These are phyloP conservation scores for Candidula unifasciata DNA, from an alignment of 2,888 invertebrate species.

Conservation along the genomic window DNA sequence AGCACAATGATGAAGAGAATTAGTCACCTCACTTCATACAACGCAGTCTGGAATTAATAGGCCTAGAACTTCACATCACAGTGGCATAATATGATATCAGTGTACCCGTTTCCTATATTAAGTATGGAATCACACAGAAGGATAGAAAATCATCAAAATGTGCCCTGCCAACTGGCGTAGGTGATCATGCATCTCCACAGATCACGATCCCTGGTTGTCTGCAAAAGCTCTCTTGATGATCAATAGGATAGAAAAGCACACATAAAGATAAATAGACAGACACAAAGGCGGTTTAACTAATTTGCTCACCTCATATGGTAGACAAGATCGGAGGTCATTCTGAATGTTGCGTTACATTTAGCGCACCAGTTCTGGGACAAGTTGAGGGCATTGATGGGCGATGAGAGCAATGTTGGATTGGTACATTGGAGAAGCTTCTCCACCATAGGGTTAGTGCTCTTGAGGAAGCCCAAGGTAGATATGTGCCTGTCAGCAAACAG, in stretches of 20 bases:
- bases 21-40: no score
- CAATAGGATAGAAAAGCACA: not conserved
- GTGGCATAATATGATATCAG: no score
- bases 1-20: no score
- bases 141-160: no score
- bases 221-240: not conserved
- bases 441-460: conserved; percentile 71
- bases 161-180: no score
- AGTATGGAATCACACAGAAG: not conserved
- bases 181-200: no score
- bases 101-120: no score
- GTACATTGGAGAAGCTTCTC: conserved; percentile 80
- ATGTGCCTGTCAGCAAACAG: conserved; percentile 54
- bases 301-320: conserved; percentile 88
- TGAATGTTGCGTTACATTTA: conserved; percentile 96
- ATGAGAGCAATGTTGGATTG: conserved; percentile 81
- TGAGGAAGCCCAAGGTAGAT: conserved; percentile 50
- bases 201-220: no score
- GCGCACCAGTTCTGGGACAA: conserved; percentile 96
- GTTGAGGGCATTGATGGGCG: conserved; percentile 66
- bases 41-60: no score
- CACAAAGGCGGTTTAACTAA: no score
- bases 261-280: not conserved
- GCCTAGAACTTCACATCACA: no score
- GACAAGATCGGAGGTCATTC: conserved; percentile 98